These are phyloP conservation scores for Venusia cambrica DNA, from an alignment of 2,888 invertebrate species.

Conservation along the genomic window DNA sequence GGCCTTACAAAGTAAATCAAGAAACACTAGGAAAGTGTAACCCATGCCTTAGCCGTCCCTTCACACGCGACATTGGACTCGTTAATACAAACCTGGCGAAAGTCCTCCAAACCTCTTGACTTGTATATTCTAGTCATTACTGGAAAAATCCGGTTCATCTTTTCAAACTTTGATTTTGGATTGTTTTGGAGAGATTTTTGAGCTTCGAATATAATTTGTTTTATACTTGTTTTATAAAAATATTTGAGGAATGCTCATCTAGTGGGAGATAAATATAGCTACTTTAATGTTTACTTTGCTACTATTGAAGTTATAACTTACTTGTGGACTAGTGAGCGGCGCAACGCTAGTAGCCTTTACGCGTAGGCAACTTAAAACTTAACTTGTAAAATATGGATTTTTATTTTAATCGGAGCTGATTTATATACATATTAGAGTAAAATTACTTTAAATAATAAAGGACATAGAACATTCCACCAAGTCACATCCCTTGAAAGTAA, in stretches of 20 bases:
- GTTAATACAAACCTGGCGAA: conserved; percentile 37
- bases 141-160: conserved; percentile 19
- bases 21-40: conserved; percentile 4
- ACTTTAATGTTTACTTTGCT: no score
- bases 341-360: no score
- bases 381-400: no score
- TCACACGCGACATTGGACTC: conserved; percentile 43
- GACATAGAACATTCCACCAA: not conserved
- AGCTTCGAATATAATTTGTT: not conserved
- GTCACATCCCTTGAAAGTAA: not conserved
- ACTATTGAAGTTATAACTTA: no score
- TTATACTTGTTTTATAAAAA: not conserved
- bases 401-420: no score
- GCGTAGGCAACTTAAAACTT: no score
- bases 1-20: not conserved
- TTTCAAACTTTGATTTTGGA: conserved; percentile 17
- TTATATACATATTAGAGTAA: no score
- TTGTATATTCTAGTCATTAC: conserved; percentile 30
- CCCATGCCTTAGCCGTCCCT: conserved; percentile 15
- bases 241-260: no score
- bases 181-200: conserved; percentile 9
- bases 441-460: no score
- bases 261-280: no score
- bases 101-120: conserved; percentile 27
- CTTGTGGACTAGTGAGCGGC: no score